Evolutionary conservation across 2,113 vertebrate species (phyloP), one percentile per base, ranked within the genome.

Genomic region (Rana temporaria): DNA sequence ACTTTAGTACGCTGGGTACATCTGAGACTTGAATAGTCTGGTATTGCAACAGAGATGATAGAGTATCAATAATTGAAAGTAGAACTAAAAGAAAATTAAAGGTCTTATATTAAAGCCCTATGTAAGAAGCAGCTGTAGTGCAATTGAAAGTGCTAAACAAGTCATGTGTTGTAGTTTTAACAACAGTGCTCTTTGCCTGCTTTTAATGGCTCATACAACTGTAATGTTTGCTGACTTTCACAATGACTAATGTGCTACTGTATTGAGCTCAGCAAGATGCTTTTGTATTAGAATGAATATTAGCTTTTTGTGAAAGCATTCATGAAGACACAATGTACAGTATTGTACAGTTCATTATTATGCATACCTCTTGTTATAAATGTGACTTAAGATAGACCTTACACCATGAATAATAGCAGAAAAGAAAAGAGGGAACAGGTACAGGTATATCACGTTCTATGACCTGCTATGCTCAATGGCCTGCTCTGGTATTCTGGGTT

Each of bases 1-100:
- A 55, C 22, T 56, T 55, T 67, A 78, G 63, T 65, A 55, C 52
- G 11, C 17, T 5, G 53, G 32, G 7, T 67, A 66, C 75, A 65
- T 65, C 60, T 32, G 30, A 57, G 52, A 34, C 65, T 79, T 79
- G 67, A 67, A 78, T 24, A 66, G 48, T 72, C 55, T 77, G 74
- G 30, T 53, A 19, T 30, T 65, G 65, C 75, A 69, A 56, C 53
- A 11, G 65, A 79, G 77, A 79, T 53, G 56, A 78, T 78, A 17
- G 42, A 67, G 22, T 66, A 63, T 12, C 38, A 59, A 56, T 75
- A 56, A 75, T 75, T 75, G 59, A 62, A 60, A 59, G 72, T 17
- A 32, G 56, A 60, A 22, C 56, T 62, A 75, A 75, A 75, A 75
- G 56, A 75, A 75, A 75, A 75, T 75, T 62, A 75, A 75, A 75